These are phyloP conservation scores for Torymus texanus DNA, from an alignment of 2,888 invertebrate genomes.

Conservation along the genomic window DNA sequence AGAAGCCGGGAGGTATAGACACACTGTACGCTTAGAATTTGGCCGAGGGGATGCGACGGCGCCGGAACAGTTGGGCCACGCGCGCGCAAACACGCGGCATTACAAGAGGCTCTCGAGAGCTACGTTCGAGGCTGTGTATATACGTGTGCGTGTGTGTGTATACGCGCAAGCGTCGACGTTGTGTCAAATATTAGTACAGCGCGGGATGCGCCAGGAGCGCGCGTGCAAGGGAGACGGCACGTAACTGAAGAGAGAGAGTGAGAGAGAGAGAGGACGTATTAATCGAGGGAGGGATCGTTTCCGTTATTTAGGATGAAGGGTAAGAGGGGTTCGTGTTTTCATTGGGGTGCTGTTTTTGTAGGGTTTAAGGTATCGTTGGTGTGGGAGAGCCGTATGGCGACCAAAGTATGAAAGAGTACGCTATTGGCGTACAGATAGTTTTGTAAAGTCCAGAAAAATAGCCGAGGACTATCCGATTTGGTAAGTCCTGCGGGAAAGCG, in stretches of 20 bases:
- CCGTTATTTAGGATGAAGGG: too few relatives aligned
- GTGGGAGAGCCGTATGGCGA: too few relatives aligned
- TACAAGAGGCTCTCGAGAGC: not conserved
- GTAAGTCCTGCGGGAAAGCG: too few relatives aligned
- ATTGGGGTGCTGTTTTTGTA: too few relatives aligned
- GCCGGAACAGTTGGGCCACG: too few relatives aligned
- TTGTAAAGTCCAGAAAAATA: too few relatives aligned
- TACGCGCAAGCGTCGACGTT: not conserved
- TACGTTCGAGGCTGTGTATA: not conserved
- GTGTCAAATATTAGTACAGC: constrained; percentile 38
- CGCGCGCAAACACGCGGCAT: constrained; percentile 18
- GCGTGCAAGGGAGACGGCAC: too few relatives aligned
- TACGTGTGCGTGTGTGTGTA: not conserved
- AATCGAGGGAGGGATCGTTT: not conserved
- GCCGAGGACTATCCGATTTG: too few relatives aligned
- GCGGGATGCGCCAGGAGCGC: not conserved
- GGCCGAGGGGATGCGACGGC: not conserved
- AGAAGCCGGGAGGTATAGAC: too few relatives aligned
- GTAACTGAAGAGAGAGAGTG: too few relatives aligned
- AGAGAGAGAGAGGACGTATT: not conserved
- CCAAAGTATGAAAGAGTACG: too few relatives aligned
- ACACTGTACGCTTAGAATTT: constrained; percentile 1
- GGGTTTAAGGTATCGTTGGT: not conserved
- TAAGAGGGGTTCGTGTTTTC: not conserved
- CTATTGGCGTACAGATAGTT: too few relatives aligned